phyloP scores from a whole-genome alignment of 2,888 invertebrate genomes.

The Nemotelus pantherinus region DNA sequence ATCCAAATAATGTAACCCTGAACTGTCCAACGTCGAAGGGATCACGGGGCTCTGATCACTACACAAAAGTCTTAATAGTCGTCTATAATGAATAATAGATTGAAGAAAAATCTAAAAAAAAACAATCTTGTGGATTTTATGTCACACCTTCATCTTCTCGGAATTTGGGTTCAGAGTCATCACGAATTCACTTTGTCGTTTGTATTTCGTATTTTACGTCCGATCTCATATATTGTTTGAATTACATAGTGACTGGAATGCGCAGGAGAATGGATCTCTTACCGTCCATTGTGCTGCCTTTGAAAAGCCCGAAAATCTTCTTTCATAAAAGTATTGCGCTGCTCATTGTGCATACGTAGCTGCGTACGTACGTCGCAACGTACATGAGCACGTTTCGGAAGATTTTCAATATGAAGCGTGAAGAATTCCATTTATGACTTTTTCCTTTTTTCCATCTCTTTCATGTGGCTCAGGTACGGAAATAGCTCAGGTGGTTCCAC shows the following conservation, averaged over 20 bases:
- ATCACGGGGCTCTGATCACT: not conserved
- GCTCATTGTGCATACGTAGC: not conserved
- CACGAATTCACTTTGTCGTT: not conserved
- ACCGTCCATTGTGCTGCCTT: not conserved
- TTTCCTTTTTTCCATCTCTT: not conserved
- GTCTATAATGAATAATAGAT: slow-evolving; percentile 17
- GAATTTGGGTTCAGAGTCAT: slow-evolving; percentile 13
- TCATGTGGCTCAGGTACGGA: slow-evolving; percentile 71
- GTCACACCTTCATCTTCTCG: slow-evolving; percentile 25
- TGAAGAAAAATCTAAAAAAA: not conserved
- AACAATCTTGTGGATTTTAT: not conserved
- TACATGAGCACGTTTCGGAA: too few species aligned
- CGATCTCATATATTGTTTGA: not conserved
- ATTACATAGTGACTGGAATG: not conserved
- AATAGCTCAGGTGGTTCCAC: slow-evolving; percentile 77
- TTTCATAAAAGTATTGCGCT: not conserved
- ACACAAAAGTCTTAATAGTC: slow-evolving; percentile 22
- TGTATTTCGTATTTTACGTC: not conserved
- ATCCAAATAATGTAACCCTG: not conserved
- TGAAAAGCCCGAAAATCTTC: not conserved
- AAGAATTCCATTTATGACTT: not conserved
- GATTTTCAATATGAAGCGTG: too few species aligned
- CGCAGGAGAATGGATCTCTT: not conserved
- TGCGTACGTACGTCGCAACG: too few species aligned
- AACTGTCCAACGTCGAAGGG: not conserved